Evolutionary conservation across 2,888 invertebrate species (phyloP).

Genomic region (Drosophila koepferae): DNA sequence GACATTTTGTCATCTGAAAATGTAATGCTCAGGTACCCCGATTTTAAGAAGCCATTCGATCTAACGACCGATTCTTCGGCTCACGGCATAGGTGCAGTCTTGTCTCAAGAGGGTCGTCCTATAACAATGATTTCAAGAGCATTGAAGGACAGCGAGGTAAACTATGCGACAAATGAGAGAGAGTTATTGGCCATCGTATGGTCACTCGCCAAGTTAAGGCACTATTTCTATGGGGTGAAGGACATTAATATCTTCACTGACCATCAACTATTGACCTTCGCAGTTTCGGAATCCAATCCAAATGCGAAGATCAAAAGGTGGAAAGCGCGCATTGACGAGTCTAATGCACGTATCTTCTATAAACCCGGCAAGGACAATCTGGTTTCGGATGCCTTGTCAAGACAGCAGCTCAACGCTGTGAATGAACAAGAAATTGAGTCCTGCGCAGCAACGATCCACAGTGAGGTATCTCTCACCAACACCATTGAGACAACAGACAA

Average conservation of each 20-base stretch:
- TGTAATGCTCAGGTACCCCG: conserved; percentile 2
- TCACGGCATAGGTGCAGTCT: not conserved
- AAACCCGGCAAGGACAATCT: not conserved
- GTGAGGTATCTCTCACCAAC: not conserved
- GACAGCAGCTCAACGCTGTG: conserved; percentile 1
- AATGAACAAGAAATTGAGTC: conserved; percentile 4
- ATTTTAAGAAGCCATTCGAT: not conserved
- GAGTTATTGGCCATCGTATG: conserved; percentile 1
- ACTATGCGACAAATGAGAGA: not conserved
- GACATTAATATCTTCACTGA: no score
- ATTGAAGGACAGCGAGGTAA: not conserved
- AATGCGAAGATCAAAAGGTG: not conserved
- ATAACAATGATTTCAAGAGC: conserved; percentile 5
- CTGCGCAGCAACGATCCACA: not conserved
- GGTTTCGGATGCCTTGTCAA: conserved; percentile 1
- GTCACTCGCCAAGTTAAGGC: not conserved
- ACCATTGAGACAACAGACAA: conserved; percentile 3
- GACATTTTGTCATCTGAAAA: not conserved
- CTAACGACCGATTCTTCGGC: conserved; percentile 7
- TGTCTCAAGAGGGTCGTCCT: not conserved
- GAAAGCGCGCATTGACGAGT: conserved; percentile 3
- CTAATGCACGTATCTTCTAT: not conserved
- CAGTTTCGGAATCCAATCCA: not conserved
- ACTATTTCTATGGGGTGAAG: no score
- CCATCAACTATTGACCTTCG: not conserved